Evolutionary conservation across 2,888 invertebrate genomes (phyloP).

Genomic region (Neoaliturus tenellus): DNA sequence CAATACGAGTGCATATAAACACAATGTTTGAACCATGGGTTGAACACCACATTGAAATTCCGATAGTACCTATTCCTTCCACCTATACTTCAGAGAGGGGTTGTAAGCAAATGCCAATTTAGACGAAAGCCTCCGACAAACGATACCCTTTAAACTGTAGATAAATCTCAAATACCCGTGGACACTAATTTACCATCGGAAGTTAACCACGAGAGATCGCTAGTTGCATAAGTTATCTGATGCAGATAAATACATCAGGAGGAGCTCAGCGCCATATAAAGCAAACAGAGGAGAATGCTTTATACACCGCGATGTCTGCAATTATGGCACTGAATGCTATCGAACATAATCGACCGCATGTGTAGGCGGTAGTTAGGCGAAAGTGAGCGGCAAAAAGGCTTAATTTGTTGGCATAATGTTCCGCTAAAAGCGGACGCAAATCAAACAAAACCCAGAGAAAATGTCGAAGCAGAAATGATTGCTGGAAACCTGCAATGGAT

Average conservation of each 20-base stretch:
- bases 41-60: too few species aligned
- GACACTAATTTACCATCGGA: background rate
- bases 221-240: background rate
- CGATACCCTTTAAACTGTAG: background rate
- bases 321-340: background rate
- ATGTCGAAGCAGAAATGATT: background rate
- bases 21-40: too few species aligned
- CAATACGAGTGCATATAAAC: too few species aligned
- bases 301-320: background rate
- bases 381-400: slow-evolving; percentile 21
- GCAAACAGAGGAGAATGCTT: background rate
- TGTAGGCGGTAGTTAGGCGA: background rate
- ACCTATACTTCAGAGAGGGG: too few species aligned
- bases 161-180: background rate
- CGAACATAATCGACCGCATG: background rate
- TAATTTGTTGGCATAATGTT: slow-evolving; percentile 36
- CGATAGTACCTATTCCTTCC: too few species aligned
- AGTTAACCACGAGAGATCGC: background rate
- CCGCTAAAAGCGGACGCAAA: slow-evolving; percentile 21
- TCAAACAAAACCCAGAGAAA: background rate
- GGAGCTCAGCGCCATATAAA: background rate
- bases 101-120: too few species aligned
- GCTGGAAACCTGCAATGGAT: background rate
- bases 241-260: background rate
- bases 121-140: background rate